Evolutionary conservation across 2,113 vertebrate species (phyloP).

Genomic region (Brachyhypopomus occidentalis): DNA sequence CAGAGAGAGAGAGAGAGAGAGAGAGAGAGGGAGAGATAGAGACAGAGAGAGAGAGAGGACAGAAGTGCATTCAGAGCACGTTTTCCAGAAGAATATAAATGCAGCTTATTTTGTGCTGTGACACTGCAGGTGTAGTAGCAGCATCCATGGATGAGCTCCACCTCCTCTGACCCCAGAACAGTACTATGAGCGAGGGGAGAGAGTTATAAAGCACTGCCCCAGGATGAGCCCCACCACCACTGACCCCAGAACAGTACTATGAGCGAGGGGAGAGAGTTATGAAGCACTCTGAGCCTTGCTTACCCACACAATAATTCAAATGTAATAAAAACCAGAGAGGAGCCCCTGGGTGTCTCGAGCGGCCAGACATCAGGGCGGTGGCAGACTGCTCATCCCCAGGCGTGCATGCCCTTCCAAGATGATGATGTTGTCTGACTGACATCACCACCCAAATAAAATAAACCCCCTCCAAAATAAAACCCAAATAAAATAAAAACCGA

Average conservation of each 20-base stretch:
- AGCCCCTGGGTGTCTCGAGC: not conserved
- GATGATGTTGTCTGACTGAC: not conserved
- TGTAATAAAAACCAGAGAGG: constrained; percentile 43
- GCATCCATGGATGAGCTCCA: constrained; percentile 47
- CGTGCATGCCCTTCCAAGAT: not conserved
- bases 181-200: not conserved
- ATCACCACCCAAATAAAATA: not conserved
- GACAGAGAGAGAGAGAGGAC: not conserved
- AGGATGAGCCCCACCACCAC: constrained; percentile 54
- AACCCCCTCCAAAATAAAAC: no score
- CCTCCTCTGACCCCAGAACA: constrained; percentile 42
- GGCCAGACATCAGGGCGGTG: not conserved
- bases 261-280: constrained; percentile 17
- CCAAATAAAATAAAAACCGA: not conserved
- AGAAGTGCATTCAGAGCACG: constrained; percentile 10
- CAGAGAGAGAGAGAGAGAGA: constrained; percentile 34
- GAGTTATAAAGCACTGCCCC: constrained; percentile 51
- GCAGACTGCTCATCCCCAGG: not conserved
- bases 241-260: constrained; percentile 22
- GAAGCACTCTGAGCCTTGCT: constrained; percentile 51
- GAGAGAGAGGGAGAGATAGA: not conserved
- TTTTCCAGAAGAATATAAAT: constrained; percentile 53
- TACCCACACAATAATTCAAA: constrained; percentile 63
- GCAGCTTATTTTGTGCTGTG: constrained; percentile 25
- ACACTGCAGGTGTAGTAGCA: constrained; percentile 45